phyloP scores from a whole-genome alignment of 2,113 vertebrate species.

The Emydura subglobosa region DNA sequence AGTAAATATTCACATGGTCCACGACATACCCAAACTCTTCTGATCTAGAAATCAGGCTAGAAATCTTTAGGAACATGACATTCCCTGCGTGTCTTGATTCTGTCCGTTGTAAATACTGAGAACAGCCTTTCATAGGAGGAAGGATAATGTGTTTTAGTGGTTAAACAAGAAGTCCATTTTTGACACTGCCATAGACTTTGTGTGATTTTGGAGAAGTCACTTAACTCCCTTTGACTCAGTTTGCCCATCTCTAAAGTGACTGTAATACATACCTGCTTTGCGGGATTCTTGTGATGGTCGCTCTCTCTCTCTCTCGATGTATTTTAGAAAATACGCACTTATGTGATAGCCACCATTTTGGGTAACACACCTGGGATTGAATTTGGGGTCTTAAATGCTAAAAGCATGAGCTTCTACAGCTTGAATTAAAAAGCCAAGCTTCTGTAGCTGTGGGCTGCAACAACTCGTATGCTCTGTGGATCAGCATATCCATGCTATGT shows the following conservation, averaged over 20 bases:
- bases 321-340: background rate
- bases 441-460: background rate
- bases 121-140: background rate
- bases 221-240: constrained; percentile 3
- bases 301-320: too few relatives aligned
- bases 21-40: background rate
- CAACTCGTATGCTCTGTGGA: background rate
- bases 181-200: background rate
- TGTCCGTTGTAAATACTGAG: background rate
- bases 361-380: background rate
- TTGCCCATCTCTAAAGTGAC: background rate
- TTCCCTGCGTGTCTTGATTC: background rate
- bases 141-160: background rate
- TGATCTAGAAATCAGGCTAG: background rate
- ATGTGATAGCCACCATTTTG: background rate
- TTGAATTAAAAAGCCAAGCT: too few relatives aligned
- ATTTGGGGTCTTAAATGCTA: background rate
- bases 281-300: background rate
- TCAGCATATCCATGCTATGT: background rate
- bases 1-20: background rate
- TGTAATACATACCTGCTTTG: background rate
- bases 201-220: constrained; percentile 15
- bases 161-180: background rate
- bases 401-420: too few relatives aligned
- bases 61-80: background rate